These are phyloP conservation scores for Columba guinea DNA, from an alignment of 2,797 vertebrate genomes.

Conservation along the genomic window DNA sequence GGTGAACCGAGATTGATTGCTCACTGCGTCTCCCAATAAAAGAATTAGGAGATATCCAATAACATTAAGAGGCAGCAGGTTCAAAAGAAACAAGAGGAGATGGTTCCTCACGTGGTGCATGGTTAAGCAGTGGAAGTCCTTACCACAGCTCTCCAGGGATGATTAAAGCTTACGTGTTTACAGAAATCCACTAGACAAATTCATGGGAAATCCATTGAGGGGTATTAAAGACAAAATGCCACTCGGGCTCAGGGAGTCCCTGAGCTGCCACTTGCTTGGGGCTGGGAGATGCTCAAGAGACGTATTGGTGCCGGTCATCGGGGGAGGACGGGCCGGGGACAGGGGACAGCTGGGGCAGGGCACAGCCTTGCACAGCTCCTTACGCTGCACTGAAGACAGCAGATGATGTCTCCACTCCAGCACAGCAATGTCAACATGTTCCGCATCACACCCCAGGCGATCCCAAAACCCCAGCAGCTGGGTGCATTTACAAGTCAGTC, in stretches of 20 bases:
- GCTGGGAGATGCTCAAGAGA: background rate
- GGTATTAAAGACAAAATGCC: constrained; percentile 54
- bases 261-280: background rate
- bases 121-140: constrained; percentile 43
- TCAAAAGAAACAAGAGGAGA: constrained; percentile 47
- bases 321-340: accelerated
- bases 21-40: constrained; percentile 24
- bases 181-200: constrained; percentile 57
- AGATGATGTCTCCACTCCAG: background rate
- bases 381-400: accelerated
- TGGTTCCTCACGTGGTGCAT: background rate
- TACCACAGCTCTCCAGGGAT: constrained; percentile 45
- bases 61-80: constrained; percentile 48
- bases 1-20: constrained; percentile 38
- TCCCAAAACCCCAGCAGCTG: accelerated
- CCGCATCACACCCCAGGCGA: background rate
- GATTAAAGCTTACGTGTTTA: constrained; percentile 45
- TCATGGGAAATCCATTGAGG: constrained; percentile 60
- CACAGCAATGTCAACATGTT: accelerated
- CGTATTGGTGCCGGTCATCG: accelerated
- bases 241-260: background rate
- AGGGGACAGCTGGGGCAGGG: background rate
- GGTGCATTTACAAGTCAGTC: background rate
- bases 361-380: background rate
- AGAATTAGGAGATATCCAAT: constrained; percentile 58